phyloP scores from a whole-genome alignment of 2,797 vertebrate species.

The Alectoris magna region DNA sequence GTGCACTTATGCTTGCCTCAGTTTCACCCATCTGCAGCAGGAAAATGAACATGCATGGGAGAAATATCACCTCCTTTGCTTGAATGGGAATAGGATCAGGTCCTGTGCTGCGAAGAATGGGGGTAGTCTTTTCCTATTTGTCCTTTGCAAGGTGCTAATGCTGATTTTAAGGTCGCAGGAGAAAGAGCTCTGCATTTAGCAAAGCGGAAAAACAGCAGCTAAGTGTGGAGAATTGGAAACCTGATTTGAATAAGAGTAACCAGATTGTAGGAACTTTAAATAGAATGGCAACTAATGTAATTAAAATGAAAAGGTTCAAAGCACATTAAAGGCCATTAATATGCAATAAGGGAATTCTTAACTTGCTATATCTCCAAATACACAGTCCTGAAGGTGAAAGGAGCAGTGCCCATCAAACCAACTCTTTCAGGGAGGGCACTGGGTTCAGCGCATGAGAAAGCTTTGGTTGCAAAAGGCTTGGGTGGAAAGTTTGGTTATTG shows the following conservation, averaged over 20 bases:
- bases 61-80: not conserved
- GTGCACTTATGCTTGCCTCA: not conserved
- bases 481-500: not conserved
- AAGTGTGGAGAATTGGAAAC: conserved; percentile 40
- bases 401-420: not conserved
- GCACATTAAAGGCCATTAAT: conserved; percentile 25
- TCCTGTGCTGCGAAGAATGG: not conserved
- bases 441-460: not conserved
- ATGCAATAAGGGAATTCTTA: not conserved
- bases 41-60: rapidly evolving
- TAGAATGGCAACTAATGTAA: conserved; percentile 40
- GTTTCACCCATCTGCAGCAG: not conserved
- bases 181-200: not conserved
- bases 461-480: not conserved
- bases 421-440: not conserved
- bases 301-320: conserved; percentile 47
- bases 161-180: not conserved
- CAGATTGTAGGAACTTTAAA: conserved; percentile 45
- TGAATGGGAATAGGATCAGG: not conserved
- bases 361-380: not conserved
- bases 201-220: conserved; percentile 43
- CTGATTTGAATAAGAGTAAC: conserved; percentile 42
- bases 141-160: conserved; percentile 9
- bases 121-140: not conserved
- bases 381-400: conserved; percentile 6